These are phyloP conservation scores for Notolepis coatsorum DNA, from an alignment of 2,797 vertebrate species.

Conservation along the genomic window DNA sequence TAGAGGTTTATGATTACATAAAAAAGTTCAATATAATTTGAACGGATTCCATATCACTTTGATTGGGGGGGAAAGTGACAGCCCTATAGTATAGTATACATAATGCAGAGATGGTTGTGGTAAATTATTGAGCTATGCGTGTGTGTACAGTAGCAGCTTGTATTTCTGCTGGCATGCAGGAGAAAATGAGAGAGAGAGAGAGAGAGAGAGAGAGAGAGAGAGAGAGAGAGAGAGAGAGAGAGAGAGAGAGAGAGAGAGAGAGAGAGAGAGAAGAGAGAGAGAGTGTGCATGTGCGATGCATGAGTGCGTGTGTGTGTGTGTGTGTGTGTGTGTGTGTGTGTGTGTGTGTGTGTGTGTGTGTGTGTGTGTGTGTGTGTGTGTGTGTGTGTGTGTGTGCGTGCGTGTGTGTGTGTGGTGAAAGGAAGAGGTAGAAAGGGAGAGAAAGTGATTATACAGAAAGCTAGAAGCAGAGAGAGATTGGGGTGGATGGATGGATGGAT, in stretches of 20 bases:
- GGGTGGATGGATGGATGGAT: constrained; percentile 29
- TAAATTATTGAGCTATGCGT: background rate
- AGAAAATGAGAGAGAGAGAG: background rate
- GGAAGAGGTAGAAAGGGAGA: too few relatives aligned
- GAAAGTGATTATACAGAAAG: constrained; percentile 55
- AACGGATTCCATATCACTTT: too few relatives aligned
- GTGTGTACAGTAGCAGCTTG: background rate
- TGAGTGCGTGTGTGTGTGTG: too few relatives aligned
- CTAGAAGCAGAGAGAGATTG: constrained; percentile 28
- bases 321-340: too few relatives aligned
- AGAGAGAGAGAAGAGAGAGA: constrained; percentile 32
- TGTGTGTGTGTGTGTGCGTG: too few relatives aligned
- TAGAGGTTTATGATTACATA: too few relatives aligned
- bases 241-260: constrained; percentile 8
- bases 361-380: too few relatives aligned
- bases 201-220: background rate
- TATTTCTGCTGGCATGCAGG: background rate
- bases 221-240: constrained; percentile 1
- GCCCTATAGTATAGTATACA: constrained; percentile 8
- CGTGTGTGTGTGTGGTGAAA: too few relatives aligned
- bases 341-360: too few relatives aligned
- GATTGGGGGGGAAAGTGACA: too few relatives aligned
- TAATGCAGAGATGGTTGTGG: constrained; percentile 24
- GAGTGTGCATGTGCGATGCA: too few relatives aligned
- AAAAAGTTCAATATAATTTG: too few relatives aligned